A percentile compares a stretch with the other conserved stretches of the same genome.
phyloP scores from a whole-genome alignment of 1,140 invertebrate genomes.

The Cylas formicarius region DNA sequence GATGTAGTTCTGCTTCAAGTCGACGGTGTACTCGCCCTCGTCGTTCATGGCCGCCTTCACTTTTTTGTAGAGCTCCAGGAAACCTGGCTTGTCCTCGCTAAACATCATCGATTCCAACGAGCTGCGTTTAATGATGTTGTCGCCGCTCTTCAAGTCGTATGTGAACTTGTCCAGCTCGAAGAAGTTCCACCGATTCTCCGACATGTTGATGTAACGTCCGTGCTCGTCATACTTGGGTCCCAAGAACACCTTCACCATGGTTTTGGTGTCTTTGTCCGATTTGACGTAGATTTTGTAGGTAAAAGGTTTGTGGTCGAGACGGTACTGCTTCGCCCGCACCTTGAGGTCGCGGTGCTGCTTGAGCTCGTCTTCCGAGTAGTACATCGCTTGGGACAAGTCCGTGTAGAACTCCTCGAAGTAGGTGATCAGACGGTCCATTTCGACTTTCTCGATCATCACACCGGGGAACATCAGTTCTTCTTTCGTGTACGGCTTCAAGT shows the following conservation, averaged over 20 bases:
- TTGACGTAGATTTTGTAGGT: conserved; percentile 52
- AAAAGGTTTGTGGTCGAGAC: conserved; percentile 58
- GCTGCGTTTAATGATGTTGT: conserved; percentile 58
- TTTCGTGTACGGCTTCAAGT: conserved; percentile 50
- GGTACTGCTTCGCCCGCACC: conserved; percentile 43
- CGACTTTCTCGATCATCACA: conserved; percentile 56
- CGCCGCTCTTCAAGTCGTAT: conserved; percentile 53
- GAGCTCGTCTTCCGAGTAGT: conserved; percentile 34
- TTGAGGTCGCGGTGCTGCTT: conserved; percentile 29
- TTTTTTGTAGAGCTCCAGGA: conserved; percentile 50
- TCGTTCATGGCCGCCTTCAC: conserved; percentile 49
- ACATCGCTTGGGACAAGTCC: conserved; percentile 58
- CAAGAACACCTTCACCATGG: conserved; percentile 56
- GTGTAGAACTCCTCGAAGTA: conserved; percentile 65
- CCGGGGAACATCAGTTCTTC: conserved; percentile 51
- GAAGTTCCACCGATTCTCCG: conserved; percentile 49
- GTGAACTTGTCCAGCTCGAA: conserved; percentile 43
- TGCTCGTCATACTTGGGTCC: conserved; percentile 60
- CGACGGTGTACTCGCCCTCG: conserved; percentile 44
- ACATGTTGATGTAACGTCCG: conserved; percentile 43
- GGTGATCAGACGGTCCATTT: conserved; percentile 57
- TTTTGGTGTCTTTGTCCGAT: conserved; percentile 48
- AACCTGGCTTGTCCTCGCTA: conserved; percentile 54
- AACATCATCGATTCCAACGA: conserved; percentile 57
- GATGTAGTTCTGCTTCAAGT: conserved; percentile 46